Percentiles rank a stretch among this genome's conserved stretches.
phyloP scores from a whole-genome alignment of 2,113 vertebrate species.

The Phycodurus eques region DNA sequence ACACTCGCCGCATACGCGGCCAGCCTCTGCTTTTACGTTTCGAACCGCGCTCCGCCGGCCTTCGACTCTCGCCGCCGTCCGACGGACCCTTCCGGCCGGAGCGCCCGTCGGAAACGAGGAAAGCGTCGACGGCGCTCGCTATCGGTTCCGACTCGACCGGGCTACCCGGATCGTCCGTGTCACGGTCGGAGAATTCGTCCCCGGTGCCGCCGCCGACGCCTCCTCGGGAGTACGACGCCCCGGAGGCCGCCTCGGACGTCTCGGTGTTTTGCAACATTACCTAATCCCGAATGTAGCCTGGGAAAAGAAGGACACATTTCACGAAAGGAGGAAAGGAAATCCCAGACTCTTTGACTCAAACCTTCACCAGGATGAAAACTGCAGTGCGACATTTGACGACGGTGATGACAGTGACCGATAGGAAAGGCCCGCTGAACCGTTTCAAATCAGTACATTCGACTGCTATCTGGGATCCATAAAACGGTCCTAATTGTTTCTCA shows the following conservation, averaged over 20 bases:
- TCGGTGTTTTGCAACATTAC: conserved; percentile 44
- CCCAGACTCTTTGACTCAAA: neutral
- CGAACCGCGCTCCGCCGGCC: conserved; percentile 26
- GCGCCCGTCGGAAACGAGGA: conserved; percentile 50
- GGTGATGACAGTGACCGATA: too few relatives aligned
- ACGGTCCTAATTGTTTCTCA: too few relatives aligned
- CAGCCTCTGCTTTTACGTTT: conserved; percentile 43
- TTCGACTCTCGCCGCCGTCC: conserved; percentile 11
- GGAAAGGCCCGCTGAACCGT: too few relatives aligned
- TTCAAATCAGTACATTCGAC: too few relatives aligned
- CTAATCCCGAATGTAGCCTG: conserved; percentile 66
- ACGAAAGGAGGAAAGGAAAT: neutral
- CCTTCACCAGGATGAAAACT: conserved; percentile 8
- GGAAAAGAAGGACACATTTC: conserved; percentile 4
- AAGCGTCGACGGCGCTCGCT: conserved; percentile 17
- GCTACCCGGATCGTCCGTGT: conserved; percentile 58
- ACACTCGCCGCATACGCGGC: conserved; percentile 52
- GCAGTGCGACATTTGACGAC: too few relatives aligned
- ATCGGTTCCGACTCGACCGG: conserved; percentile 44
- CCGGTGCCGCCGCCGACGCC: conserved; percentile 34
- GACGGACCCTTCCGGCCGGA: conserved; percentile 21
- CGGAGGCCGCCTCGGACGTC: conserved; percentile 33
- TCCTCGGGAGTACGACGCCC: conserved; percentile 40
- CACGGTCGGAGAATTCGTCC: conserved; percentile 64
- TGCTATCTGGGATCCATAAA: too few relatives aligned